These are phyloP conservation scores for Apteryx mantelli DNA, from an alignment of 2,113 vertebrate species.

Conservation along the genomic window DNA sequence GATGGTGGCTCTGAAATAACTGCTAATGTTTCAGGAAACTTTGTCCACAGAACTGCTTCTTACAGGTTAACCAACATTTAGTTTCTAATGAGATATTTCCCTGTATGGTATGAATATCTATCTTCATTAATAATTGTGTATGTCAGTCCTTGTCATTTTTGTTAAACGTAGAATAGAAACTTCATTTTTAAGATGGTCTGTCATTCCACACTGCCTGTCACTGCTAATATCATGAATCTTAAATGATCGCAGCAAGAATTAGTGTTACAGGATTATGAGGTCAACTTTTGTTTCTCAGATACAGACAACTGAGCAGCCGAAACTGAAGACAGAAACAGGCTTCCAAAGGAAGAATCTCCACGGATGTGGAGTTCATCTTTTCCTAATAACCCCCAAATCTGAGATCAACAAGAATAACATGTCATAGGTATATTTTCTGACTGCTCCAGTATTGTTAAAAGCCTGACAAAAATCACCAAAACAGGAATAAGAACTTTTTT, in stretches of 20 bases:
- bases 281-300: background rate
- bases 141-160: background rate
- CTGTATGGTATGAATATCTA: background rate
- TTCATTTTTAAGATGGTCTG: background rate
- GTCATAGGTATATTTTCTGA: background rate
- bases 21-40: background rate
- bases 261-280: background rate
- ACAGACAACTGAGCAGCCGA: background rate
- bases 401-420: background rate
- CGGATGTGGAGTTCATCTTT: background rate
- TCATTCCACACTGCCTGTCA: background rate
- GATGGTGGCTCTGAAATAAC: background rate
- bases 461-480: background rate
- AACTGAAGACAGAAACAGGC: background rate
- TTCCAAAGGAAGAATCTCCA: background rate
- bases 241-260: background rate
- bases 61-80: background rate
- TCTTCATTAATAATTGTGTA: background rate
- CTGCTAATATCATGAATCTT: background rate
- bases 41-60: background rate
- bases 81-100: background rate
- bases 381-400: background rate
- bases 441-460: background rate
- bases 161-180: background rate
- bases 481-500: background rate